Conservation (phyloP, 1,140 invertebrate species). For the Centruroides sculpturatus region DNA sequence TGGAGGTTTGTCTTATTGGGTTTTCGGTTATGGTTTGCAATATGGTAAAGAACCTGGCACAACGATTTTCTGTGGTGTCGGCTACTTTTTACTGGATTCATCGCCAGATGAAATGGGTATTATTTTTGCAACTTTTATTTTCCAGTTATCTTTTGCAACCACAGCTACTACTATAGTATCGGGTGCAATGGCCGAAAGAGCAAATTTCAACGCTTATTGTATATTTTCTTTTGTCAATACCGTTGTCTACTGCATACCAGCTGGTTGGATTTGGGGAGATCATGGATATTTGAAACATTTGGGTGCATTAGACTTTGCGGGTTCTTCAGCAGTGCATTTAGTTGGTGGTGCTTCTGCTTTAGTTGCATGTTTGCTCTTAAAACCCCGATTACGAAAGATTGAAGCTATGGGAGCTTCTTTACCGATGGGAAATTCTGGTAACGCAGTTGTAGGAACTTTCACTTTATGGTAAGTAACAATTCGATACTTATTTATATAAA, state of each 20-base stretch:
- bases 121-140: slow-evolving; percentile 15
- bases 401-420: slow-evolving; percentile 53
- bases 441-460: slow-evolving; percentile 77
- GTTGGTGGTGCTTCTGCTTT: slow-evolving; percentile 62
- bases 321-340: slow-evolving; percentile 81
- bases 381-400: slow-evolving; percentile 69
- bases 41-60: slow-evolving; percentile 54
- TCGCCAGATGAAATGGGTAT: slow-evolving; percentile 4
- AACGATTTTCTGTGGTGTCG: slow-evolving; percentile 51
- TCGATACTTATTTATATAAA: not conserved
- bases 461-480: slow-evolving; percentile 53
- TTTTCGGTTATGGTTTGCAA: slow-evolving; percentile 82
- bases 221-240: slow-evolving; percentile 79
- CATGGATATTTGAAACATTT: slow-evolving; percentile 66
- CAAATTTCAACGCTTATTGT: slow-evolving; percentile 78
- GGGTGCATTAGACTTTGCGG: slow-evolving; percentile 73
- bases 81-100: slow-evolving; percentile 31
- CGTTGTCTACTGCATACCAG: slow-evolving; percentile 76
- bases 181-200: slow-evolving; percentile 39
- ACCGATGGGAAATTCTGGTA: slow-evolving; percentile 73
- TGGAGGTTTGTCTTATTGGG: slow-evolving; percentile 85
- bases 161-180: slow-evolving; percentile 17
- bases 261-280: slow-evolving; percentile 77
- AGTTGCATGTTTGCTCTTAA: slow-evolving; percentile 73
- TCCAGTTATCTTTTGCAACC: slow-evolving; percentile 17